Evolutionary conservation across 2,888 invertebrate species (phyloP), one percentile per base, ranked within the genome.

Genomic region (Lymantria dispar): DNA sequence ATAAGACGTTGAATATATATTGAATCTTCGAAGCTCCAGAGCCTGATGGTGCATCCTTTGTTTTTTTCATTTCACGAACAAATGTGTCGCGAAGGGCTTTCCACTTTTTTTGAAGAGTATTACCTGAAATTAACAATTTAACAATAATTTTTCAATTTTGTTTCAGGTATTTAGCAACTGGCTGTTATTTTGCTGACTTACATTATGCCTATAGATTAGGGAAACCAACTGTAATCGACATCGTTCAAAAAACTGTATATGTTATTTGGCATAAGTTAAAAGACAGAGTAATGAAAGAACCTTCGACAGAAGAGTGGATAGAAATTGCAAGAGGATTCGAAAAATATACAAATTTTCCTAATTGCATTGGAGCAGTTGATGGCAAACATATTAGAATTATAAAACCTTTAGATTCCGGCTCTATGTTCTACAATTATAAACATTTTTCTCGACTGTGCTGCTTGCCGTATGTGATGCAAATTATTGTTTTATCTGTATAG

Each of bases 361-460:
- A 22, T 22, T 22, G 22, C 22, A 22, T 22, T 5, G 22, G 22
- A 3, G 22, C 22, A 2, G 5, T 22, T 5, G 22, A 22, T 5
- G 22, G 22, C 22, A 22, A 22, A 5, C 22, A 22, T 22, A 22
- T 22, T 5, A 13, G 44, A 11, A 47, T 53, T 29, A 53, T 11
- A 46, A 49, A 49, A 47, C 46, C 49, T 13, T 11, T n/a, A 3
- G 53, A 54, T 54, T 47, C 47, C 7, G 50, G 50, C 7, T 54
- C 52, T 44, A 8, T 48, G 10, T 53, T 44, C 8, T 47, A 53
- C 3, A 53, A 53, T 9, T 49, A 49, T 47, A 53, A 50, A 30
- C 3, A 36, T 51, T 44, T 55, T 52, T 66, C 54, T 45, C 47
- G 1, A 54, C 41, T 39, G 50, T 54, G 0, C 15, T 54, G 47